These are phyloP conservation scores for Aromia moschata DNA, from an alignment of 2,888 invertebrate species.

Conservation along the genomic window DNA sequence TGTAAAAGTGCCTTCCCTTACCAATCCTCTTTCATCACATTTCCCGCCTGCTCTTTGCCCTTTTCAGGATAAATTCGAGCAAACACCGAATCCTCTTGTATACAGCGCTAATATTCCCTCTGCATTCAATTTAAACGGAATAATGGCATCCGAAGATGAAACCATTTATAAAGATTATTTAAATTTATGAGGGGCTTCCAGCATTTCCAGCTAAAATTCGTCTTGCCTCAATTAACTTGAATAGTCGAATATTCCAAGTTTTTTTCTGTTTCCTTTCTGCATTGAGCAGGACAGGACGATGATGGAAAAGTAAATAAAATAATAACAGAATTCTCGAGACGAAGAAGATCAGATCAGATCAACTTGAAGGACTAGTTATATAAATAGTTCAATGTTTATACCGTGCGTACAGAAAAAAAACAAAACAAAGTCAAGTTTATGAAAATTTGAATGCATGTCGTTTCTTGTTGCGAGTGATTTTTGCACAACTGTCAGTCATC, in stretches of 20 bases:
- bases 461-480: no score
- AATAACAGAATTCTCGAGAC: no score
- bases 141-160: conserved; percentile 9
- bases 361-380: no score
- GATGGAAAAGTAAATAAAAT: neutral
- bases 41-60: neutral
- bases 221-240: conserved; percentile 7
- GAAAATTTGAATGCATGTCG: no score
- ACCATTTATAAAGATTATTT: conserved; percentile 18
- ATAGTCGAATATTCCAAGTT: neutral
- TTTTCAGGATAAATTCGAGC: neutral
- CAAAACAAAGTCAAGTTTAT: no score
- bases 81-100: neutral
- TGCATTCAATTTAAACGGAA: conserved; percentile 9
- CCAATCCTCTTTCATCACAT: neutral
- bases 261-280: no score
- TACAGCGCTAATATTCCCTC: neutral
- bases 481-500: no score
- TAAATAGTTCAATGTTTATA: no score
- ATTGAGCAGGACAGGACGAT: no score
- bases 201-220: neutral
- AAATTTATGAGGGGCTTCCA: conserved; percentile 11
- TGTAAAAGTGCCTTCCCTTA: no score
- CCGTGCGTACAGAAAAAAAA: no score
- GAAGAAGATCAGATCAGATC: no score